Evolutionary conservation across 2,113 vertebrate genomes (phyloP).

Genomic region (Cettia cetti): DNA sequence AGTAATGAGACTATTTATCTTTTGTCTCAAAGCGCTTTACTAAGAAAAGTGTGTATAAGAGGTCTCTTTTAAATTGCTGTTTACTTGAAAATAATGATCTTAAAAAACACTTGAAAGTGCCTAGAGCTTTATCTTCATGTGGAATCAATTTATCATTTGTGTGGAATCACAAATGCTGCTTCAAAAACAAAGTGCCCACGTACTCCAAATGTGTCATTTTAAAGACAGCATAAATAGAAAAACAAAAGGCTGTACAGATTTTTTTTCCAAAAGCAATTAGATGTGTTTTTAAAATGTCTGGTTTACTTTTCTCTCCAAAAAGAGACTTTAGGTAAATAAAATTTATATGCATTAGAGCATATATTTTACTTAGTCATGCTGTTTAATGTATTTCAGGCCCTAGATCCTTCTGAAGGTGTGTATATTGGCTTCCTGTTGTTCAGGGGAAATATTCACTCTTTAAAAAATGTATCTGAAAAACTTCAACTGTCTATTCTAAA

Average conservation of each 20-base stretch:
- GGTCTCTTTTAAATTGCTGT: not conserved
- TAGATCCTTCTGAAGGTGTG: not conserved
- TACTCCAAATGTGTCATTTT: not conserved
- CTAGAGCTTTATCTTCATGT: not conserved
- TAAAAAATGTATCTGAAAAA: not conserved
- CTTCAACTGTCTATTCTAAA: not conserved
- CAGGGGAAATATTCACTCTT: not conserved
- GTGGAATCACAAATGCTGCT: not conserved
- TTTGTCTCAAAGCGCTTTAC: not conserved
- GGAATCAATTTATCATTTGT: not conserved
- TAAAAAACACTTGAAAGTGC: not conserved
- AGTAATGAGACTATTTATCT: not conserved
- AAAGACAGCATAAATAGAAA: not conserved
- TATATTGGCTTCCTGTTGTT: not conserved
- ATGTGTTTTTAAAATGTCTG: not conserved
- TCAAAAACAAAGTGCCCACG: not conserved
- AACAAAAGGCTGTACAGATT: not conserved
- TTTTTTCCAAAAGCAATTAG: not conserved
- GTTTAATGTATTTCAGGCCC: not conserved
- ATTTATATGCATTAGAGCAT: not conserved
- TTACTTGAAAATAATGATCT: not conserved
- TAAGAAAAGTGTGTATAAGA: not conserved
- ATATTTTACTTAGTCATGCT: not conserved
- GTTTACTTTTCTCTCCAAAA: not conserved
- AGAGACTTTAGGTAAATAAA: not conserved